Evolutionary conservation across 2,113 vertebrate species (phyloP).

Genomic region (Fulica atra): DNA sequence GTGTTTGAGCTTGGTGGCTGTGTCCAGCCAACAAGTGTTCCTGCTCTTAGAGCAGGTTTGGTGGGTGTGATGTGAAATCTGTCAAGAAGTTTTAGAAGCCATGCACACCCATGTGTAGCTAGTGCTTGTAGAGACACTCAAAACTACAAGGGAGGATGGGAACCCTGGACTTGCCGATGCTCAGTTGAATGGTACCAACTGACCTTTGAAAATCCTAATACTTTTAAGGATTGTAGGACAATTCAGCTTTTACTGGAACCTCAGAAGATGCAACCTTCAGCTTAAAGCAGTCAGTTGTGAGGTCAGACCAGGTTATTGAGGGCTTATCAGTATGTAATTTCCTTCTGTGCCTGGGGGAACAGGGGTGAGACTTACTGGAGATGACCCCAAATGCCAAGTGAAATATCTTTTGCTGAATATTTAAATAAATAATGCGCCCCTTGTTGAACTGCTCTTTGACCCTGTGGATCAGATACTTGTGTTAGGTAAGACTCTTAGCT

Average conservation of each 20-base stretch:
- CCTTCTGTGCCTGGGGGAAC: neutral
- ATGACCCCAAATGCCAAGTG: neutral
- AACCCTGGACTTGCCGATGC: neutral
- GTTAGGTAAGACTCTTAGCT: neutral
- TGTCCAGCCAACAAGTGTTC: neutral
- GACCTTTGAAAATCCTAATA: neutral
- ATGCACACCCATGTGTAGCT: neutral
- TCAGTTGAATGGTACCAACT: neutral
- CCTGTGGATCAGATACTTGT: neutral
- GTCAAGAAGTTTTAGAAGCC: neutral
- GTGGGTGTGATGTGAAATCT: neutral
- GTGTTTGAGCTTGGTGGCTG: neutral
- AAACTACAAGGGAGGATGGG: neutral
- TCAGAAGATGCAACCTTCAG: neutral
- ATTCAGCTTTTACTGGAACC: neutral
- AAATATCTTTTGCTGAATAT: neutral
- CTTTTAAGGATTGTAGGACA: neutral
- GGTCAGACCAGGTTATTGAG: neutral
- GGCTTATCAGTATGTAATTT: neutral
- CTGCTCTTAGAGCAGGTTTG: neutral
- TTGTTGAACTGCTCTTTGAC: neutral
- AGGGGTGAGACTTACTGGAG: neutral
- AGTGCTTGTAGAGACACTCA: neutral
- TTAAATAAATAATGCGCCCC: neutral
- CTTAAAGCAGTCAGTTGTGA: neutral